Conservation (phyloP, 2,888 invertebrate genomes). For the Diloba caeruleocephala region DNA sequence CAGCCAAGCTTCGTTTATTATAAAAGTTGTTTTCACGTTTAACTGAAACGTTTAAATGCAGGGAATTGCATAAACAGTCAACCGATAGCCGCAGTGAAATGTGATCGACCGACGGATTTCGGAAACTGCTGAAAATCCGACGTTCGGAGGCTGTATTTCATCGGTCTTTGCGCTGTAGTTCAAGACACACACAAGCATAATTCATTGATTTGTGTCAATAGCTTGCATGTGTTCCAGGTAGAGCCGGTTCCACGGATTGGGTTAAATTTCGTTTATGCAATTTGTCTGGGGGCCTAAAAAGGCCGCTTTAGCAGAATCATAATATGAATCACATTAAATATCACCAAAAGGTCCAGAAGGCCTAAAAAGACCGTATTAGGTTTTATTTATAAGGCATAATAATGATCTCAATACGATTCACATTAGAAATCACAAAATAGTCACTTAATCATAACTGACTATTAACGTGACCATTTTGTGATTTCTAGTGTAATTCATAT, state of each 20-base stretch:
- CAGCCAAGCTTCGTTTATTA: slow-evolving; percentile 1
- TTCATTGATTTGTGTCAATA: slow-evolving; percentile 13
- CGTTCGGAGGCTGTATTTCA: slow-evolving; percentile 59
- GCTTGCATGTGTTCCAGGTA: slow-evolving; percentile 17
- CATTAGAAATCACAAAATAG: too few species aligned
- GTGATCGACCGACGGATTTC: slow-evolving; percentile 38
- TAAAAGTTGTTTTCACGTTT: slow-evolving; percentile 15
- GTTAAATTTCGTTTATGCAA: slow-evolving; percentile 25
- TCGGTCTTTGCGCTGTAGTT: slow-evolving; percentile 16
- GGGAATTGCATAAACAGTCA: slow-evolving; percentile 41
- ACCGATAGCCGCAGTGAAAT: slow-evolving; percentile 41
- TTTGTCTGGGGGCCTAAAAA: slow-evolving; percentile 18
- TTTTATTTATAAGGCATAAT: too few species aligned
- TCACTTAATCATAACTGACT: too few species aligned
- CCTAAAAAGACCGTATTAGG: too few species aligned
- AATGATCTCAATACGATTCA: too few species aligned
- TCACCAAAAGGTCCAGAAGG: too few species aligned
- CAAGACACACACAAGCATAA: slow-evolving; percentile 17
- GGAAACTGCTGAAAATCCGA: slow-evolving; percentile 57
- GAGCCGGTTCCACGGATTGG: slow-evolving; percentile 7
- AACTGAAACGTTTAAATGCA: slow-evolving; percentile 17
- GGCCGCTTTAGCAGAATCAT: too few species aligned
- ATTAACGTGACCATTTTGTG: too few species aligned
- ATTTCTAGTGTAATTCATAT: too few species aligned
- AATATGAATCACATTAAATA: too few species aligned